Conservation (phyloP, 2,113 vertebrate species). For the Gopherus flavomarginatus region DNA sequence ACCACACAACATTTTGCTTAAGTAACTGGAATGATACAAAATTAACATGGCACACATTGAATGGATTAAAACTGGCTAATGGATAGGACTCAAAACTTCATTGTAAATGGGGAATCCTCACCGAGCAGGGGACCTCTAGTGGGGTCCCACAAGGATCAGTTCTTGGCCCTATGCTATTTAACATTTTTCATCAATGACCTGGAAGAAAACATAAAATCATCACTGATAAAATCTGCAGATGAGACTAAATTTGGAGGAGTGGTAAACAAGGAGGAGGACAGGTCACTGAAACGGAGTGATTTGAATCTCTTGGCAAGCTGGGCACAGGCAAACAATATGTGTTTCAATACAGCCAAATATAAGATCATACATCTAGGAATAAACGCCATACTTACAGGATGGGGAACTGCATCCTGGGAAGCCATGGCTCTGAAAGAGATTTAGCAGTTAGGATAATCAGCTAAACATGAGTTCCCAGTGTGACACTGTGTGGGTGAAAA, state of each 20-base stretch:
- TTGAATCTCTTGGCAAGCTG: not conserved
- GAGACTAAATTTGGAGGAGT: not conserved
- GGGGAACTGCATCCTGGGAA: not conserved
- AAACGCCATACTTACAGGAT: not conserved
- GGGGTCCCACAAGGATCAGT: not conserved
- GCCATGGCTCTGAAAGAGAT: not conserved
- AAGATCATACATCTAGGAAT: not conserved
- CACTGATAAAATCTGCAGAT: not conserved
- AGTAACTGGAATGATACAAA: conserved; percentile 34
- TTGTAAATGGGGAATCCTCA: conserved; percentile 46
- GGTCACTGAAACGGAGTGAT: not conserved
- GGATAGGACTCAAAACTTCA: conserved; percentile 49
- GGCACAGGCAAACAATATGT: not conserved
- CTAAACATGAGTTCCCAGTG: not conserved
- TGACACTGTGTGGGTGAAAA: not conserved
- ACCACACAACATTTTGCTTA: conserved; percentile 59
- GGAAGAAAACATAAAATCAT: conserved; percentile 11
- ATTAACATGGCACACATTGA: conserved; percentile 53
- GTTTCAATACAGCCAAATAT: not conserved
- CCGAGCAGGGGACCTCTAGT: conserved; percentile 39
- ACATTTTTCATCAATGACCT: not conserved
- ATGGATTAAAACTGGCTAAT: conserved; percentile 51
- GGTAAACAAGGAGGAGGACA: not conserved
- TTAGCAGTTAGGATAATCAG: not conserved
- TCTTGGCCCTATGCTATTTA: conserved; percentile 32